Evolutionary conservation across 2,888 invertebrate species (phyloP).

Genomic region (Bhutanitis thaidina): DNA sequence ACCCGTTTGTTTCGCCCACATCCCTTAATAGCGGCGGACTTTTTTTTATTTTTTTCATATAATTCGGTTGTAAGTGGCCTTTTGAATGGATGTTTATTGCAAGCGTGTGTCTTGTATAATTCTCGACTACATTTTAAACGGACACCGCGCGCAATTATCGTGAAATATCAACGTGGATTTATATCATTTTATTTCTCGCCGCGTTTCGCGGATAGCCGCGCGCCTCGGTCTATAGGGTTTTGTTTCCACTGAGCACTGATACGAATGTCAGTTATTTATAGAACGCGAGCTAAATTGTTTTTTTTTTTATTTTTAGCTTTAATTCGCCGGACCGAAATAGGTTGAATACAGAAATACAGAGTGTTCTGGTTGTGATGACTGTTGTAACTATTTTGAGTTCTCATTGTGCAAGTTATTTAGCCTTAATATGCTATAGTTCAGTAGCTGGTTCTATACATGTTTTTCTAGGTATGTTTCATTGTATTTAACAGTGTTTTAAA

Average conservation of each 20-base stretch:
- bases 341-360: no score
- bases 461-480: no score
- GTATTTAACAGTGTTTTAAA: no score
- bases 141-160: conserved; percentile 13
- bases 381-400: no score
- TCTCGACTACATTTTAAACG: conserved; percentile 14
- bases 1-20: conserved; percentile 52
- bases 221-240: neutral
- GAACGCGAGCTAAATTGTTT: conserved; percentile 2
- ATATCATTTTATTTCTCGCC: conserved; percentile 14
- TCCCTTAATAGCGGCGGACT: conserved; percentile 42
- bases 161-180: conserved; percentile 11
- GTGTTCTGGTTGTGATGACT: no score
- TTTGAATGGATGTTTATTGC: conserved; percentile 43
- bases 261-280: conserved; percentile 19
- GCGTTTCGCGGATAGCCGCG: neutral
- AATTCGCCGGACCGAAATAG: neutral
- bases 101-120: conserved; percentile 19
- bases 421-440: no score
- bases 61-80: conserved; percentile 44
- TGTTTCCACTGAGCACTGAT: conserved; percentile 8
- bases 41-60: conserved; percentile 43
- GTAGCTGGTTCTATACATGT: no score
- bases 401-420: no score
- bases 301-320: conserved; percentile 4